A percentile compares a stretch with the other conserved stretches of the same genome.
phyloP scores from a whole-genome alignment of 2,113 vertebrate species.

The Halcyon senegalensis region DNA sequence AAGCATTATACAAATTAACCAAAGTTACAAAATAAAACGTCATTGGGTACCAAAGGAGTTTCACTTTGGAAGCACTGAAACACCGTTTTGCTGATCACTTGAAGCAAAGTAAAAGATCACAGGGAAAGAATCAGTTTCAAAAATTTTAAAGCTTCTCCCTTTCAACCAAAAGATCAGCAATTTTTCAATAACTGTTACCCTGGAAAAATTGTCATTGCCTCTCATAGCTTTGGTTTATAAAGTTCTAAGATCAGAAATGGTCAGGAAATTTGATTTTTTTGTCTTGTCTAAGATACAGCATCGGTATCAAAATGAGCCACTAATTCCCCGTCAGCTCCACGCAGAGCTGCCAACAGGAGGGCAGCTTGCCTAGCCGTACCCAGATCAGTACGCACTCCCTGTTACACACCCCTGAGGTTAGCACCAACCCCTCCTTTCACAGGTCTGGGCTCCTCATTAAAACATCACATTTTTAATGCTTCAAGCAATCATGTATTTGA shows the following conservation, averaged over 20 bases:
- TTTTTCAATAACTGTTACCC: neutral
- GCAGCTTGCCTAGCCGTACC: neutral
- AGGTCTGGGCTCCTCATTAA: neutral
- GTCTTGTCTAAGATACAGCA: neutral
- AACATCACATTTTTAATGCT: neutral
- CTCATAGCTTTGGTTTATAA: neutral
- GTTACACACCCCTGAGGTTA: neutral
- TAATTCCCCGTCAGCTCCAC: neutral
- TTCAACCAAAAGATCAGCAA: neutral
- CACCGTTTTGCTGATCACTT: neutral
- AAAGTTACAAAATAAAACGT: neutral
- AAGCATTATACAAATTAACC: neutral
- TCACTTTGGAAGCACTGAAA: neutral
- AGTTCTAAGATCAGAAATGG: neutral
- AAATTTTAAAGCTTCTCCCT: neutral
- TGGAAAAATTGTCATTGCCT: neutral
- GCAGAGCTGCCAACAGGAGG: neutral
- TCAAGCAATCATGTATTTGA: neutral
- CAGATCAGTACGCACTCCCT: neutral
- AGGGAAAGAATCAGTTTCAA: neutral
- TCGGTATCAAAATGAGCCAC: neutral
- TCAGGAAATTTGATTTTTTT: neutral
- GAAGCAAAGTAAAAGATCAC: neutral
- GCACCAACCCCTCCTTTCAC: neutral
- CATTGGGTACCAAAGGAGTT: neutral